Evolutionary conservation across 1,140 invertebrate genomes (phyloP), one percentile per base, ranked within the genome.

Genomic region (Eciton burchellii): DNA sequence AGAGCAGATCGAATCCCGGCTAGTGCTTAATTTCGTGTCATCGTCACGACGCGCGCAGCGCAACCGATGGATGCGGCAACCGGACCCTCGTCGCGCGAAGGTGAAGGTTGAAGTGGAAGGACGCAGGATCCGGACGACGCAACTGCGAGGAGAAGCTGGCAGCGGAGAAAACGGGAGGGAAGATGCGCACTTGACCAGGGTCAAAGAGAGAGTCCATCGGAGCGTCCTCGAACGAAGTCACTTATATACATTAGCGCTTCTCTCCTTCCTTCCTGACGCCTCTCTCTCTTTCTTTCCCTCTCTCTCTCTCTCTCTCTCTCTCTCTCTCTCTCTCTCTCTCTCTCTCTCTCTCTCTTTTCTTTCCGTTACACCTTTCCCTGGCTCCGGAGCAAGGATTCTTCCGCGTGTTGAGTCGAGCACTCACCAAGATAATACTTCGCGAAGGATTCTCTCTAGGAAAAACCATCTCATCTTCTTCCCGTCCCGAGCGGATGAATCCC

Each of bases 201-300:
- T 92, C 89, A 91, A 92, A 91, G 92, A 93, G 91, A 93, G 91
- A 93, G 91, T 93, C 90, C 89, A 92, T 92, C 85, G 88, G 77
- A 83, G 81, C 81, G 86, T 90, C 73, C 88, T 89, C 87, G 79
- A 79, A 87, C 81, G 77, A 83, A 84, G 86, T 90, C 74, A 86
- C 91, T 93, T 92, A 92, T 92, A 92, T 93, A 87, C 88, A 89
- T 89, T 87, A 84, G 66, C 73, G 85, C 82, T 85, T 85, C 68
- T 66, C 77, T 88, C 84, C 59, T 87, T 77, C 76, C 49, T 82
- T 72, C 54, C 59, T 84, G 71, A 56, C 54, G 43, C 35, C 54
- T 70, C 73, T 54, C 63, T 87, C 82, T 59, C 21, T 35, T n/a
- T n/a, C n/a, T n/a, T n/a, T n/a, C n/a, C 35, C 54, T 70, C 73